Evolutionary conservation across 2,113 vertebrate genomes (phyloP), one percentile per base, ranked within the genome.

Genomic region (Okapia johnstoni): DNA sequence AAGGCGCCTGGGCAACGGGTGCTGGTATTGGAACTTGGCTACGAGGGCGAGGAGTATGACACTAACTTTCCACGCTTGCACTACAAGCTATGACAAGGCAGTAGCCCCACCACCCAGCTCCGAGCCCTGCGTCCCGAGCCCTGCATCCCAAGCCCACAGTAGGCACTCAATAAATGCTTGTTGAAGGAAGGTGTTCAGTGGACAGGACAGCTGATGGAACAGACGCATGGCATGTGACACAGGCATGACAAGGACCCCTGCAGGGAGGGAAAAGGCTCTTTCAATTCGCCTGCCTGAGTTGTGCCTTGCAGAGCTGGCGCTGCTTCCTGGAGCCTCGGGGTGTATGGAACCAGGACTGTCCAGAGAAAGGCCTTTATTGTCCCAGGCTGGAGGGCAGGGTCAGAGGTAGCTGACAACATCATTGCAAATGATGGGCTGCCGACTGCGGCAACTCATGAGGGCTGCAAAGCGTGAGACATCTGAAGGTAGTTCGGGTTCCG

Each of bases 391-490:
- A 95, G 93, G 55, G 93, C 84, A 66, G 90, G 81, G 79, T 99
- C 98, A 99, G 98, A 99, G 99, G 98, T 99, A 99, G 97, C 99
- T 99, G 77, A 99, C 99, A 89, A 99, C 99, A 88, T 99, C 99
- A 33, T 99, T 99, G 98, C 99, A 99, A 98, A 99, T 99, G 98
- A 99, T 99, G 93, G 99, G 99, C 90, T 99, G 99, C 83, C 99
- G 99, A 96, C 99, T 99, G 95, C 99, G 99, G 48, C 99, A 99
- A 98, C 99, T 99, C 99, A 99, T 99, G 70, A 99, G 99, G 23
- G 99, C 99, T 0, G 99, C 99, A 96, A 99, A 99, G 93, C 98
- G 99, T 93, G 99, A 99, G 96, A 99, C 99, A 97, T 99, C 99
- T 2, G 99, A 96, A 93, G 99, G 99, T 92, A 99, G 94, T 89